These are phyloP conservation scores for Acrocephalus kingi DNA, from an alignment of 2,113 vertebrate genomes.

Conservation along the genomic window DNA sequence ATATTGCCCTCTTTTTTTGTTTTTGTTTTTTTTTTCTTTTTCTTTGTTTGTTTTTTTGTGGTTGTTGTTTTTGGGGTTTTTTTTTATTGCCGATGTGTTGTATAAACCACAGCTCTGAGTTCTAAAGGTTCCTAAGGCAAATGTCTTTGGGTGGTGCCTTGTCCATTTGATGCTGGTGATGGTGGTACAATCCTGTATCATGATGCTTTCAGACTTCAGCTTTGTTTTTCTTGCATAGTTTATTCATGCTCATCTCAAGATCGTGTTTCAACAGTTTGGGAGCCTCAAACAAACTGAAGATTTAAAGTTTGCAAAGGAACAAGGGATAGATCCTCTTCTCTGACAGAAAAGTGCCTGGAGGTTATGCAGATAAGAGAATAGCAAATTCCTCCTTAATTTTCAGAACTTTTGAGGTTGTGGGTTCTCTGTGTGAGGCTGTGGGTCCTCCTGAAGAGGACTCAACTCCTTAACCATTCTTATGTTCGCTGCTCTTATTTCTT, in stretches of 20 bases:
- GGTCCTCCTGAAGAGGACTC: not conserved
- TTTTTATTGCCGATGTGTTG: fast-evolving
- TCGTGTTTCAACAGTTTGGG: not conserved
- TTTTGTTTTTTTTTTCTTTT: not conserved
- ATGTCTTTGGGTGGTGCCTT: not conserved
- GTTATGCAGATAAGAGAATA: not conserved
- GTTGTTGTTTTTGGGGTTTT: not conserved
- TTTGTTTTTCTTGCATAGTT: not conserved
- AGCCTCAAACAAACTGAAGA: not conserved
- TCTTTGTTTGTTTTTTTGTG: not conserved
- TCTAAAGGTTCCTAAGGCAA: not conserved
- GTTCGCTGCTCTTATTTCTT: not conserved
- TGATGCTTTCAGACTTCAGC: not conserved
- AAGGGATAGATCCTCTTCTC: not conserved
- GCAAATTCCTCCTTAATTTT: not conserved
- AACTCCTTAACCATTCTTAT: not conserved
- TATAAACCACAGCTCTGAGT: not conserved
- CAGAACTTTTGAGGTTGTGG: fast-evolving
- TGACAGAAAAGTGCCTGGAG: not conserved
- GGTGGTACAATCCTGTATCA: not conserved
- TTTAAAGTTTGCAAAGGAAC: not conserved
- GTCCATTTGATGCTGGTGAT: not conserved
- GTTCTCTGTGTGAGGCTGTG: not conserved
- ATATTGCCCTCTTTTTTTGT: not conserved
- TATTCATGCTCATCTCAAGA: not conserved